phyloP scores from a whole-genome alignment of 2,113 vertebrate species.

The Burhinus oedicnemus region DNA sequence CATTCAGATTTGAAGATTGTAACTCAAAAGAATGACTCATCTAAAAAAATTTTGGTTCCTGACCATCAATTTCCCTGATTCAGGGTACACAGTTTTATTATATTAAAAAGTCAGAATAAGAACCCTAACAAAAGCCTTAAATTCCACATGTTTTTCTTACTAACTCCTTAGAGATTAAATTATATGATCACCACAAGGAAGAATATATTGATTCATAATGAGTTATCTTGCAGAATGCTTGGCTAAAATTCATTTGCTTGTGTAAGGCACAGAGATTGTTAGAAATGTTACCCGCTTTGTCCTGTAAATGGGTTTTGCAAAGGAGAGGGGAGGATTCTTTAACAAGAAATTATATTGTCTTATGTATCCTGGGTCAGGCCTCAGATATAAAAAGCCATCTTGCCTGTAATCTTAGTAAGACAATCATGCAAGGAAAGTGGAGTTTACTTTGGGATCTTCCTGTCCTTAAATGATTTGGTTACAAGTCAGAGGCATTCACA shows the following conservation, averaged over 20 bases:
- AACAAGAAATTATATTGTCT: not conserved
- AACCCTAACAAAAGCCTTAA: not conserved
- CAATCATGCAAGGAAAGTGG: not conserved
- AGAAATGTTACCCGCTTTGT: not conserved
- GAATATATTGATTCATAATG: not conserved
- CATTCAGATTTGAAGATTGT: not conserved
- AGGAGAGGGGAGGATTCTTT: not conserved
- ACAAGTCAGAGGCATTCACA: not conserved
- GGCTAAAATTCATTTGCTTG: not conserved
- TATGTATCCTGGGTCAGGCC: not conserved
- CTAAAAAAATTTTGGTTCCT: not conserved
- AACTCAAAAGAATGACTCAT: not conserved
- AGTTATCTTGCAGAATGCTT: not conserved
- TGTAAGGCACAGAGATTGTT: not conserved
- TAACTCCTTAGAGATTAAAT: not conserved
- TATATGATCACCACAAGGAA: rapidly evolving
- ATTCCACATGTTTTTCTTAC: not conserved
- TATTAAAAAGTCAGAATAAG: not conserved
- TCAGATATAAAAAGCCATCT: not conserved
- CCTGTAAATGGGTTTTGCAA: not conserved
- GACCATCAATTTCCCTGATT: not conserved
- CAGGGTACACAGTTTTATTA: not conserved
- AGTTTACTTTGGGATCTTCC: not conserved
- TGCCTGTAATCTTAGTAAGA: not conserved
- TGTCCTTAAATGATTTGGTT: not conserved